These are phyloP conservation scores for Anastrepha obliqua DNA, from an alignment of 1,140 invertebrate genomes.

Conservation along the genomic window DNA sequence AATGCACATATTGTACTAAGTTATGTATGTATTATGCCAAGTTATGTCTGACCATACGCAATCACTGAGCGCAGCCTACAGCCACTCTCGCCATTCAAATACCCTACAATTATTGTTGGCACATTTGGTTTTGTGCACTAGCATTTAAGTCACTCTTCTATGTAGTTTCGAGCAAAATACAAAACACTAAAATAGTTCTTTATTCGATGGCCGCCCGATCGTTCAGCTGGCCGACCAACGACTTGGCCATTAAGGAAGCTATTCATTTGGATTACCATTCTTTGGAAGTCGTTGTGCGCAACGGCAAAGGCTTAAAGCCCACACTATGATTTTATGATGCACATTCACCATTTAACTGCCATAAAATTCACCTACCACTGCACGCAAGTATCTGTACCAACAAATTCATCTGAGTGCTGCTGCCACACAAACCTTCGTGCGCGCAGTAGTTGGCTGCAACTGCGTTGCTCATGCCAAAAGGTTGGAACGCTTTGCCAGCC, in stretches of 20 bases:
- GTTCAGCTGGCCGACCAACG: background rate
- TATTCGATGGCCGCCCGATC: background rate
- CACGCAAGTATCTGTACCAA: background rate
- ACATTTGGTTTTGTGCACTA: background rate
- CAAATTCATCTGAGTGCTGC: background rate
- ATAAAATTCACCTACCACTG: slow-evolving; percentile 37
- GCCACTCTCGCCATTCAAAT: too few relatives aligned
- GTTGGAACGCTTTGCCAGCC: background rate
- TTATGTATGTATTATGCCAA: background rate
- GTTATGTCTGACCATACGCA: background rate
- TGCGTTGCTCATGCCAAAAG: slow-evolving; percentile 8
- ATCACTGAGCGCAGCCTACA: too few relatives aligned
- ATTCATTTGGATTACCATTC: slow-evolving; percentile 56
- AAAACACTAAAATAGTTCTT: background rate
- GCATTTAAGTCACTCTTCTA: background rate
- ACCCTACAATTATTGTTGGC: background rate
- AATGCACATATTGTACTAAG: background rate
- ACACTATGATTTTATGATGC: slow-evolving; percentile 50
- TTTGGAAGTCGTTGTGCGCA: slow-evolving; percentile 3
- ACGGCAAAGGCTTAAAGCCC: slow-evolving; percentile 18
- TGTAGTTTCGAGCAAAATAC: background rate
- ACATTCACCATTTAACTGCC: slow-evolving; percentile 33
- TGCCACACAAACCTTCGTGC: background rate
- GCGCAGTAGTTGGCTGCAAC: background rate
- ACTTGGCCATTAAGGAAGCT: slow-evolving; percentile 56